These are phyloP conservation scores for Geophilus truncorum DNA, from an alignment of 2,888 invertebrate species.

Conservation along the genomic window DNA sequence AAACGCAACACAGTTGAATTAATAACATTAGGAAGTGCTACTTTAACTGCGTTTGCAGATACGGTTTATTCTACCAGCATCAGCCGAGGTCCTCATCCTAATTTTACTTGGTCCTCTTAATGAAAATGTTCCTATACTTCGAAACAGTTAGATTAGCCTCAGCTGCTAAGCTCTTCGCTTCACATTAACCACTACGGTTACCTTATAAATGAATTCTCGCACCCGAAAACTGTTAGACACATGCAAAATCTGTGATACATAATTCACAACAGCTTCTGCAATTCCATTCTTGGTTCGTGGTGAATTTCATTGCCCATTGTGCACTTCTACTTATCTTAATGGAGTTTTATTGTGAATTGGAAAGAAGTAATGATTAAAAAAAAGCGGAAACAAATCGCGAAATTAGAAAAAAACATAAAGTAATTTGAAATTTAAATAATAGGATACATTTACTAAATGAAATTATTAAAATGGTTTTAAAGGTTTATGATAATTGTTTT, in stretches of 20 bases:
- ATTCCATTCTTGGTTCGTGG: slow-evolving; percentile 4
- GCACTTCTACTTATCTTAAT: neutral
- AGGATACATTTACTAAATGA: neutral
- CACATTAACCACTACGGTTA: neutral
- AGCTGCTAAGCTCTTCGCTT: neutral
- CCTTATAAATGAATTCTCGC: neutral
- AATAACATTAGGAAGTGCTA: neutral
- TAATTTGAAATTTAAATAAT: neutral
- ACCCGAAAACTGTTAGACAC: neutral
- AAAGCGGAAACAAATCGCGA: too few species aligned
- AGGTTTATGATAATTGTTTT: neutral
- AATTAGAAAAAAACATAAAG: neutral
- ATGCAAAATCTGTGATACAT: neutral
- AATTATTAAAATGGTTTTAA: neutral
- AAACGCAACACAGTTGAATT: neutral
- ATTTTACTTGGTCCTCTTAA: neutral
- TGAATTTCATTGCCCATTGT: neutral
- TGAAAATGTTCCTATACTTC: neutral
- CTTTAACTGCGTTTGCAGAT: neutral
- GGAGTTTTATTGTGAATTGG: neutral
- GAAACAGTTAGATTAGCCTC: neutral
- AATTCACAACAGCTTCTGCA: neutral
- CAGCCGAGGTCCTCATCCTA: slow-evolving; percentile 8
- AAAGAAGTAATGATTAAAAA: neutral
- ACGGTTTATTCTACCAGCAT: neutral